Base-by-base conservation (phyloP, 2,888 invertebrate species). In the Lacanobia wlatinum region DNA sequence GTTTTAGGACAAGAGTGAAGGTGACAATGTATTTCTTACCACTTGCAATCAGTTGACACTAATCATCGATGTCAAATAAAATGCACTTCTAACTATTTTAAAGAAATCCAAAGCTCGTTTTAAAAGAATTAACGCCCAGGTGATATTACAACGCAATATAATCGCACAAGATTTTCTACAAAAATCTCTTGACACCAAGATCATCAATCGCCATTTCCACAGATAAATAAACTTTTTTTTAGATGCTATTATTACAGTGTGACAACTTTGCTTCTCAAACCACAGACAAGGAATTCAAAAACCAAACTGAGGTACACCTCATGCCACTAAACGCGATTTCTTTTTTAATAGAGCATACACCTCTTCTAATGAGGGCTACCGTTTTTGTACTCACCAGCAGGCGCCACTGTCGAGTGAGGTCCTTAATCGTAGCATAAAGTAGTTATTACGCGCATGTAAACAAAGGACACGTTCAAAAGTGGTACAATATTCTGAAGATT, bases 1-100 rank as follows among this genome's bases (percentile, higher is more conserved):
- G 78, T 84, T 87, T 87, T 87, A 88, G 89, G 91, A 85, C 91
- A 91, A 85, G 84, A 88, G 83, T 90, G 91, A 93, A 92, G 92
- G 92, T 92, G 91, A 92, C 89, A 88, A 87, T 83, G 76, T 76
- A 82, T 78, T 82, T 83, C 90, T 90, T 90, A 92, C 91, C 90
- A 88, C 89, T 87, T 82, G 73, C 63, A 84, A 86, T 86, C 84
- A 89, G 70, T 85, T 82, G 78, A 83, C 77, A 86, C 84, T 89
- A 88, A 84, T 90, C 88, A 89, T 90, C 88, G 87, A 88, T 88
- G 77, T 82, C 80, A 77, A 73, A 76, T 73, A 68, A 73, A 78
- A 73, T 75, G 58, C 76, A 82, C 80, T 78, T 75, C 67, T 48
- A 82, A 67, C 40, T 75, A 60, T 73, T 76, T 50, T 55, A 74